Base-by-base conservation (phyloP, 2,888 invertebrate genomes). In the Diplolepis rosae region DNA sequence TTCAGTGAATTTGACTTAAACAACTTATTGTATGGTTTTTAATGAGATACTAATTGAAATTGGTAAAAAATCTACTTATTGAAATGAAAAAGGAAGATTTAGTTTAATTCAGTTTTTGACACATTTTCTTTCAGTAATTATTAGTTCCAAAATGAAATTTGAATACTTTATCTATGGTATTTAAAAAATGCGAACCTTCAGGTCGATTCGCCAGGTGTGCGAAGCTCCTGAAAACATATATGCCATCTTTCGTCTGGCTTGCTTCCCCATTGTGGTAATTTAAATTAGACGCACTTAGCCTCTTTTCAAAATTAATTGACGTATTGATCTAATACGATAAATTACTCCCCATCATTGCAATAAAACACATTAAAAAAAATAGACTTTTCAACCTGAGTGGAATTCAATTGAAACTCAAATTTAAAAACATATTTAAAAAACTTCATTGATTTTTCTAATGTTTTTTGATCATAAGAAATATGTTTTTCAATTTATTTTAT, bases 261-360 rank as follows among this genome's bases (percentile, higher is more conserved):
- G 50, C 32, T 73, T 74, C 70, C 74, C 71, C 68, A 70, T 42
- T 70, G 75, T 70, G 75, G 68, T 72, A 77, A 80, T 82, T 82
- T 78, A 80, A 79, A 80, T 77, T 79, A 79, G 69, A 72, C 72
- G 68, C 77, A 74, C 69, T 76, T 75, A 79, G 77, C 75, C 75
- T 82, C 75, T 82, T 83, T 82, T 78, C 80, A 72, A 82, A 85
- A 85, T 86, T 84, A 86, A 84, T 84, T 83, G 85, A 85, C 80
- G 78, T 74, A 76, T 76, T 74, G 76, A 76, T 76, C 71, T 61
- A n/a, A 18, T n/a, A 24, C 35, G 35, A 39, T 39, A 39, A 61
- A 39, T 61, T 61, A 27, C 39, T 35, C 32, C 35, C 32, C 56
- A 18, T 13, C 56, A 18, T 54, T 54, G 4, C 32, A 35, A 32